Conservation (phyloP, 1,140 invertebrate genomes). For the Tetragonula clypearis region DNA sequence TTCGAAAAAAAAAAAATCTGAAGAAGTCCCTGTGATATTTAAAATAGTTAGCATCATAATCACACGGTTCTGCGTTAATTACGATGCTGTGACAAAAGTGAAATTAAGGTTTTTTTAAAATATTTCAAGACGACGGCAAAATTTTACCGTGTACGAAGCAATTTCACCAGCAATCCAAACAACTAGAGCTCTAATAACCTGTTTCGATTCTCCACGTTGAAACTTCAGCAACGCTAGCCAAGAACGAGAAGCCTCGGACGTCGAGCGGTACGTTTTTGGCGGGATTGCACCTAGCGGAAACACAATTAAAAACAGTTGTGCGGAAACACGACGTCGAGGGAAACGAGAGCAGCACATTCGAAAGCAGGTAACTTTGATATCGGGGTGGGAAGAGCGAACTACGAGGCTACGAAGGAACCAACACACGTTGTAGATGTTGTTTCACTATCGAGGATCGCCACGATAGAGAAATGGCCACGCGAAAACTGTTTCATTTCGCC, state of each 20-base stretch:
- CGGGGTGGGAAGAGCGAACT: conserved; percentile 11
- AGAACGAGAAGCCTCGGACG: not conserved
- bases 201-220: not conserved
- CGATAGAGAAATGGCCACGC: conserved; percentile 18
- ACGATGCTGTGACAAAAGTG: too few relatives aligned
- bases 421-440: conserved; percentile 41
- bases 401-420: conserved; percentile 22
- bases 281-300: conserved; percentile 5
- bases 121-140: too few relatives aligned
- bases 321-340: not conserved
- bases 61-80: too few relatives aligned
- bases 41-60: too few relatives aligned
- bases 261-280: not conserved
- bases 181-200: not conserved
- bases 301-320: conserved; percentile 40
- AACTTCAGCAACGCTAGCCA: not conserved
- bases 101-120: too few relatives aligned
- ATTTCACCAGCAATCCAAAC: not conserved
- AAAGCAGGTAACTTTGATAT: not conserved
- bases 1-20: too few relatives aligned
- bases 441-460: conserved; percentile 32
- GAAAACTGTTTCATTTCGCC: conserved; percentile 63
- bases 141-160: too few relatives aligned
- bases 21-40: too few relatives aligned
- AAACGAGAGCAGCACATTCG: conserved; percentile 21